Percentiles rank a stretch among this genome's conserved stretches.
These are phyloP conservation scores for Ochlodes sylvanus DNA, from an alignment of 2,888 invertebrate genomes.

Conservation along the genomic window DNA sequence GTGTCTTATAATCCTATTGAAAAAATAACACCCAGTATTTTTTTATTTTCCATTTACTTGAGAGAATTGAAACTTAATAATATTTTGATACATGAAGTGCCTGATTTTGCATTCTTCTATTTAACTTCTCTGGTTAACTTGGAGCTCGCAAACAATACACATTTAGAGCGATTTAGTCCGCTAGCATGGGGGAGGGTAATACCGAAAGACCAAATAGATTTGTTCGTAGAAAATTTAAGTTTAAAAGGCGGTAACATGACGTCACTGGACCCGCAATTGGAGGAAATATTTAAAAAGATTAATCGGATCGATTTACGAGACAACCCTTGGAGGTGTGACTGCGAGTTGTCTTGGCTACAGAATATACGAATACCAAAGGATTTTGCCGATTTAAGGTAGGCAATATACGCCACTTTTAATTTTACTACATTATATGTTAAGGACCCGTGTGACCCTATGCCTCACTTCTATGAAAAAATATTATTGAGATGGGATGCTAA, in stretches of 20 bases:
- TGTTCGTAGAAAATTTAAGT: constrained; percentile 68
- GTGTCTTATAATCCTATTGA: constrained; percentile 85
- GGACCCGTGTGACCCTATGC: too few relatives aligned
- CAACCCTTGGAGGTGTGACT: constrained; percentile 87
- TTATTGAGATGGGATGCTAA: too few relatives aligned
- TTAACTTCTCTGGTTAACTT: constrained; percentile 77
- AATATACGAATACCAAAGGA: constrained; percentile 63
- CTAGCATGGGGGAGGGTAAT: constrained; percentile 66
- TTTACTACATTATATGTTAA: too few relatives aligned
- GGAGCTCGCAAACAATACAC: constrained; percentile 80
- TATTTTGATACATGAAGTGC: constrained; percentile 78
- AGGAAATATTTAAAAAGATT: constrained; percentile 71
- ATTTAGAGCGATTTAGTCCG: constrained; percentile 75
- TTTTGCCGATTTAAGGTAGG: constrained; percentile 18
- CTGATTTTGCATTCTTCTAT: constrained; percentile 82
- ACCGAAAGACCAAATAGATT: constrained; percentile 64
- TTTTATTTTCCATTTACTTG: constrained; percentile 76
- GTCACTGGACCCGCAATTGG: constrained; percentile 63
- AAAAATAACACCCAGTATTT: constrained; percentile 73
- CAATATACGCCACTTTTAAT: background rate
- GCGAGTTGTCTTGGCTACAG: constrained; percentile 81
- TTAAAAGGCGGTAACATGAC: constrained; percentile 71
- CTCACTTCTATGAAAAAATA: too few relatives aligned
- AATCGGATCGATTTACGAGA: constrained; percentile 81
- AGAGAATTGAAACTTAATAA: constrained; percentile 83